Evolutionary conservation across 2,797 vertebrate genomes (phyloP).

Genomic region (Parauchenoglanis punctatus): DNA sequence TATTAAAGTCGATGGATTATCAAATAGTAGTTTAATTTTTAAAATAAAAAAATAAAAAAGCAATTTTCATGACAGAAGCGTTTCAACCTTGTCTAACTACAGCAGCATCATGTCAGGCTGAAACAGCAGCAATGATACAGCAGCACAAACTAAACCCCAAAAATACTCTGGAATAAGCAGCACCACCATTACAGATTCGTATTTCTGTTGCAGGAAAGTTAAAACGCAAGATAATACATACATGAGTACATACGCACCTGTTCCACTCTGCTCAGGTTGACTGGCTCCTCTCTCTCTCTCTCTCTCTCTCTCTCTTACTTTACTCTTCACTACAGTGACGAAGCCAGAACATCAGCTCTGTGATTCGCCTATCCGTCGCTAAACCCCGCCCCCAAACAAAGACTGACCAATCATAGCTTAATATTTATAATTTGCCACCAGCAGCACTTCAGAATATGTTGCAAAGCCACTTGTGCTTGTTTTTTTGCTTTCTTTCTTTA

Average conservation of each 20-base stretch:
- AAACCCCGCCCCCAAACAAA: slow-evolving; percentile 11
- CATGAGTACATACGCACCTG: slow-evolving; percentile 3
- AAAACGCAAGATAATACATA: background rate
- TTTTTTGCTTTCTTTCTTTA: background rate
- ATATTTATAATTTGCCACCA: background rate
- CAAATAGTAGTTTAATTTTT: background rate
- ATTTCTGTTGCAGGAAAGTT: background rate
- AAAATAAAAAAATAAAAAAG: too few species aligned
- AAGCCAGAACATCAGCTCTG: background rate
- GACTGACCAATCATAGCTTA: background rate
- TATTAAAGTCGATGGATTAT: background rate
- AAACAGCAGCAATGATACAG: background rate
- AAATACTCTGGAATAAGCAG: background rate
- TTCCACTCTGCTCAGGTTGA: background rate
- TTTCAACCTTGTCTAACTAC: background rate
- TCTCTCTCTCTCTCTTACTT: background rate
- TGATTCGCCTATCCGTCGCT: background rate
- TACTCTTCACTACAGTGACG: background rate
- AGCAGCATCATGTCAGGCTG: background rate
- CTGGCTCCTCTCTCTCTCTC: background rate
- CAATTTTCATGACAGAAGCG: background rate
- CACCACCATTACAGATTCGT: background rate
- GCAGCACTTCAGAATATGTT: background rate
- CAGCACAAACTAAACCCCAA: background rate
- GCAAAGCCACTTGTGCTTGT: background rate